These are phyloP conservation scores for Smithornis capensis DNA, from an alignment of 2,113 vertebrate genomes.

Conservation along the genomic window DNA sequence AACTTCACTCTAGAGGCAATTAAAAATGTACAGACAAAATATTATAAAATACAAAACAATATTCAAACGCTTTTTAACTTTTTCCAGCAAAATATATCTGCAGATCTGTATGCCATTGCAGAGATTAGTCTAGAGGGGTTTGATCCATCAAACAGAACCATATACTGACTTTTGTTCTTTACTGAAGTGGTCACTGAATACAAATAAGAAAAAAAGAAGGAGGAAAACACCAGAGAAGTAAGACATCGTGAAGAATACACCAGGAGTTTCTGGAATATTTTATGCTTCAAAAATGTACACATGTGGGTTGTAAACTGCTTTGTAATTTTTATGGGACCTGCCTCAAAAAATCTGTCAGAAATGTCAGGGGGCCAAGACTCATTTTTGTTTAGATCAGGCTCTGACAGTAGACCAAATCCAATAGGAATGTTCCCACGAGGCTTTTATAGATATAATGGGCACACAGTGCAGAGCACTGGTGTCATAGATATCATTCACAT, in stretches of 20 bases:
- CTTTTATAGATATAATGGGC: background rate
- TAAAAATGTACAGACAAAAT: slow-evolving; percentile 22
- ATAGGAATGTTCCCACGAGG: background rate
- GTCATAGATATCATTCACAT: background rate
- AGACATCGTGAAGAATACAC: background rate
- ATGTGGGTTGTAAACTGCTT: background rate
- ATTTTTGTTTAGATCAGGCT: background rate
- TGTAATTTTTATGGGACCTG: background rate
- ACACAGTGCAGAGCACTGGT: background rate
- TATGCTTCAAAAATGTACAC: background rate
- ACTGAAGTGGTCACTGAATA: background rate
- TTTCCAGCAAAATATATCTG: background rate
- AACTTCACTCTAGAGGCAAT: background rate
- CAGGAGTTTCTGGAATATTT: background rate
- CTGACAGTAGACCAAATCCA: background rate
- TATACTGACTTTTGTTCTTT: background rate
- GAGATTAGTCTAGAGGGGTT: background rate
- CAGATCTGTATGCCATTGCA: background rate
- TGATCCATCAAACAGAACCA: background rate
- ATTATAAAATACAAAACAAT: background rate
- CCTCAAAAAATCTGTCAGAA: background rate
- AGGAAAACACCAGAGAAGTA: background rate
- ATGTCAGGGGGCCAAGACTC: background rate
- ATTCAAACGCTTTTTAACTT: background rate
- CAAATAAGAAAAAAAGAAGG: background rate